phyloP scores from a whole-genome alignment of 2,113 vertebrate genomes.

The Pelvicachromis taeniatus region DNA sequence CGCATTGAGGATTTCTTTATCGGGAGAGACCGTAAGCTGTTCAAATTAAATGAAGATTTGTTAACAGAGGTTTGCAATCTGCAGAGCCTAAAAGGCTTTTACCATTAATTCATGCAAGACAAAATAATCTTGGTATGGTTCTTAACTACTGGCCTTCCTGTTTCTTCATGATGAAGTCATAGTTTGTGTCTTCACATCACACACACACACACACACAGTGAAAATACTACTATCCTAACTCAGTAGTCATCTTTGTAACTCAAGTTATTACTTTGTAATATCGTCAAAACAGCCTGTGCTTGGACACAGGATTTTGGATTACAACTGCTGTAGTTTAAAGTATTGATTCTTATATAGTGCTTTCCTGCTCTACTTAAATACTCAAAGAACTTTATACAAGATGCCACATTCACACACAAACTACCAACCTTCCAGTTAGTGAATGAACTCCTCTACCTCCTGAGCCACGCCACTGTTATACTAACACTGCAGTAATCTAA shows the following conservation, averaged over 20 bases:
- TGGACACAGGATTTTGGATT: not conserved
- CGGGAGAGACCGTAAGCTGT: slow-evolving; percentile 70
- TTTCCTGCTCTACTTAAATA: not conserved
- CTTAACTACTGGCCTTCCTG: not conserved
- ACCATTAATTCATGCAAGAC: not conserved
- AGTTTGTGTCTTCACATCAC: not conserved
- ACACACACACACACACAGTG: not conserved
- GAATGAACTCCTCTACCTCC: not conserved
- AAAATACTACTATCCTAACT: not conserved
- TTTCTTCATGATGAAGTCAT: not conserved
- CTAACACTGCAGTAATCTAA: not conserved
- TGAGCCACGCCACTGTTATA: not conserved
- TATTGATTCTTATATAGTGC: too few species aligned
- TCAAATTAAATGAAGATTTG: not conserved
- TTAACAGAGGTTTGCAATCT: not conserved
- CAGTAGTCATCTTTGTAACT: not conserved
- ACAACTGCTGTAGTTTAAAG: slow-evolving; percentile 36
- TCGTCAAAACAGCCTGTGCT: not conserved
- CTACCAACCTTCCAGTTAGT: not conserved
- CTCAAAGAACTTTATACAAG: not conserved
- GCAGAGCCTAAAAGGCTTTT: not conserved
- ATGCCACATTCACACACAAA: not conserved
- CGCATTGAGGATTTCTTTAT: not conserved
- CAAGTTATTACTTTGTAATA: not conserved
- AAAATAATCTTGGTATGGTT: not conserved